phyloP scores from a whole-genome alignment of 2,113 vertebrate species.

The Tursiops truncatus region DNA sequence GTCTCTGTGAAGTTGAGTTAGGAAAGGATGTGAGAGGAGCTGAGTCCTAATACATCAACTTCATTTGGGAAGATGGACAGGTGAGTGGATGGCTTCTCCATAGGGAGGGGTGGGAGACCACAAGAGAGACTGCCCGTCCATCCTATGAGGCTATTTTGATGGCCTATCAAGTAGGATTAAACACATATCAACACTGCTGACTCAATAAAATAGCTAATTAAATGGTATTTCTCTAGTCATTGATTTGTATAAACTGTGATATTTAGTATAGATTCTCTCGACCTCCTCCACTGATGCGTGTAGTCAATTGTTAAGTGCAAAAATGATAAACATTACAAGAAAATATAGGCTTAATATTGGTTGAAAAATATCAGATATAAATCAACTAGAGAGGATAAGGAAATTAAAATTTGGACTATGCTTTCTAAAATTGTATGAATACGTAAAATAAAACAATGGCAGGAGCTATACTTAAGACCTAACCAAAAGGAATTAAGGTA shows the following conservation, averaged over 20 bases:
- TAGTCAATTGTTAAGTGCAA: not conserved
- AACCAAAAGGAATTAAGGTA: not conserved
- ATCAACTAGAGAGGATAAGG: not conserved
- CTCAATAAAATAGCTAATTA: not conserved
- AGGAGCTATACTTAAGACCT: not conserved
- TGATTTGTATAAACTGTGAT: conserved; percentile 22
- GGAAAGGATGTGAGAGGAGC: not conserved
- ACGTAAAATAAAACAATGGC: not conserved
- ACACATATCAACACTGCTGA: not conserved
- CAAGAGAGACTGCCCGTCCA: not conserved
- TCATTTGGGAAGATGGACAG: not conserved
- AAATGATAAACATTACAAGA: conserved; percentile 45
- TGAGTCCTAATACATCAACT: not conserved
- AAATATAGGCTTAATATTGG: conserved; percentile 40
- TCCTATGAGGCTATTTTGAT: not conserved
- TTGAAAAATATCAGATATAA: conserved; percentile 46
- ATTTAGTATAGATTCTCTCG: conserved; percentile 11
- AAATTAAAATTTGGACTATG: not conserved
- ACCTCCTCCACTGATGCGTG: not conserved
- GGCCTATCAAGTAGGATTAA: not conserved
- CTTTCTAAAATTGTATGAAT: not conserved
- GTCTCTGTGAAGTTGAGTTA: not conserved
- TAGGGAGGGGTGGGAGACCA: not conserved
- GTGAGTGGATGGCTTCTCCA: not conserved
- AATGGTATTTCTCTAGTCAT: not conserved